These are phyloP conservation scores for Atrichornis clamosus DNA, from an alignment of 2,113 vertebrate genomes.

Conservation along the genomic window DNA sequence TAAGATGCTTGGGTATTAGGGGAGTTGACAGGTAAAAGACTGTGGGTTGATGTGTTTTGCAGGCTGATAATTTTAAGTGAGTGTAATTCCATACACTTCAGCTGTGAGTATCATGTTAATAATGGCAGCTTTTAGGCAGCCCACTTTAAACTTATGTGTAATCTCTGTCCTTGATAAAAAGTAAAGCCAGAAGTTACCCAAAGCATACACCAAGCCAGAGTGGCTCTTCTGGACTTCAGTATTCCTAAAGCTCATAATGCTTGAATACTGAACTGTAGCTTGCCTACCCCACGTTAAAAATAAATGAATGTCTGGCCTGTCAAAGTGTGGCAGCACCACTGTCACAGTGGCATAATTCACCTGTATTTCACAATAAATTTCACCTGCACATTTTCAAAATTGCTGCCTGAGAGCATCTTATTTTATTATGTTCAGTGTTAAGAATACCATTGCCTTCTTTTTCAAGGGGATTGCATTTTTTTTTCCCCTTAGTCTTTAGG, in stretches of 20 bases:
- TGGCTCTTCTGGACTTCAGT: not conserved
- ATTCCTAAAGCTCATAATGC: not conserved
- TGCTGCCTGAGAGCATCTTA: not conserved
- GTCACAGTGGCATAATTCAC: not conserved
- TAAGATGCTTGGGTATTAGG: not conserved
- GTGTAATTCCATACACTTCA: not conserved
- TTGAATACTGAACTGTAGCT: not conserved
- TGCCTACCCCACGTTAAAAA: rapidly evolving
- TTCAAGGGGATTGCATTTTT: not conserved
- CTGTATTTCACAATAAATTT: not conserved
- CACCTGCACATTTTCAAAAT: not conserved
- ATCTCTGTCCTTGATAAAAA: not conserved
- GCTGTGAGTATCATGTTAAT: not conserved
- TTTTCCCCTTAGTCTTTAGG: not conserved
- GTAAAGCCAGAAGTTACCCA: not conserved
- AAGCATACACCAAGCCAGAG: not conserved
- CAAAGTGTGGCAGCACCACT: not conserved
- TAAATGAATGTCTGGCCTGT: not conserved
- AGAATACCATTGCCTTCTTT: not conserved
- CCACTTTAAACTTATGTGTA: not conserved
- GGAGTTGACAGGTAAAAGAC: not conserved
- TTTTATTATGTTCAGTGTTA: not conserved
- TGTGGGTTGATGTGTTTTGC: not conserved
- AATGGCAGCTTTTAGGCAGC: not conserved
- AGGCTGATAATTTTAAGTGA: not conserved